These are phyloP conservation scores for Drosophila vallismaia DNA, from an alignment of 2,888 invertebrate genomes.

Conservation along the genomic window DNA sequence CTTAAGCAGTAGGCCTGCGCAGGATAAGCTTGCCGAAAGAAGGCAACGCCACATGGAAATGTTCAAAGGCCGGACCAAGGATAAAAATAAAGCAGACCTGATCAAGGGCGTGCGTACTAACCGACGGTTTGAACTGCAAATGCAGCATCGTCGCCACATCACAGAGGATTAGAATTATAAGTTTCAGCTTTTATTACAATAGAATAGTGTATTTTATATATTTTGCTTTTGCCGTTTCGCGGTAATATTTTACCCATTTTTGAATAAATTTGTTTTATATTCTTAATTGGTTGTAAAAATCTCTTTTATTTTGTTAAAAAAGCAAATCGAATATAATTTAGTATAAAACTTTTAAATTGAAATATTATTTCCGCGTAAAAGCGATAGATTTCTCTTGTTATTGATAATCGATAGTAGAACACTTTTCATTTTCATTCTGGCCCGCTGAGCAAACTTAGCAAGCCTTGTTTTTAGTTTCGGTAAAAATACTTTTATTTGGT, in stretches of 20 bases:
- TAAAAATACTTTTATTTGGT: neutral
- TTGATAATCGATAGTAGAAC: neutral
- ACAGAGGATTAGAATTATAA: conserved; percentile 25
- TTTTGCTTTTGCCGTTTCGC: neutral
- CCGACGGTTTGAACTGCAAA: conserved; percentile 89
- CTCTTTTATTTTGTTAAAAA: neutral
- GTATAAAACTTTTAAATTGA: neutral
- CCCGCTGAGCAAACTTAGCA: neutral
- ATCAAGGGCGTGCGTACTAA: conserved; percentile 89
- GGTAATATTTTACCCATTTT: neutral
- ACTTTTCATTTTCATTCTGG: neutral
- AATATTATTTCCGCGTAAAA: neutral
- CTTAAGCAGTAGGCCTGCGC: neutral
- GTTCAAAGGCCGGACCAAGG: conserved; percentile 72
- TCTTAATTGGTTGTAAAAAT: neutral
- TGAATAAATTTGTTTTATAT: neutral
- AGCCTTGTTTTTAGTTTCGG: neutral
- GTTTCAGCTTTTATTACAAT: neutral
- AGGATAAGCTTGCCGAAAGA: conserved; percentile 67
- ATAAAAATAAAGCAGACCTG: conserved; percentile 48
- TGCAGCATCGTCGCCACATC: conserved; percentile 86
- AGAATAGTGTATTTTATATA: neutral
- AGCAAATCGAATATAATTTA: too few species aligned
- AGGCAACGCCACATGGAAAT: conserved; percentile 79
- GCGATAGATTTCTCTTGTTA: neutral